Conservation (phyloP, 2,113 vertebrate species). For the Fukomys damarensis region DNA sequence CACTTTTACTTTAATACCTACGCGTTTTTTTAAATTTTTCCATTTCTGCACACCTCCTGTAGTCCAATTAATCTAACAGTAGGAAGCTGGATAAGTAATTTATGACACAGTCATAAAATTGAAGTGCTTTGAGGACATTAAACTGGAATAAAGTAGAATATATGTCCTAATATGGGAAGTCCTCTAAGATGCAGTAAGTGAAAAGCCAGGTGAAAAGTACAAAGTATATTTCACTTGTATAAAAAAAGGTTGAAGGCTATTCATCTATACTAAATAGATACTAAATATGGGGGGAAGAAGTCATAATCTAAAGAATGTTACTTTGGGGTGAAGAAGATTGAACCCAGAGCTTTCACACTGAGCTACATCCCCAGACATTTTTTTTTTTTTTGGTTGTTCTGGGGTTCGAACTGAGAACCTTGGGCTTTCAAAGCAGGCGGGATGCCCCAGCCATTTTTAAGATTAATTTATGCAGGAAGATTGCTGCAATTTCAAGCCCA, state of each 20-base stretch:
- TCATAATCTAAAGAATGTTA: constrained; percentile 27
- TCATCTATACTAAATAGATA: neutral
- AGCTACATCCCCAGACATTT: neutral
- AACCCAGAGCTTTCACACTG: neutral
- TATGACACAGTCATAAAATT: neutral
- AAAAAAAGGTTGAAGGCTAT: neutral
- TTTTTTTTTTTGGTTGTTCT: no score
- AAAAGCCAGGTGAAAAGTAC: neutral
- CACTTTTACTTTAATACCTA: neutral
- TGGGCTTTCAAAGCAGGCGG: no score
- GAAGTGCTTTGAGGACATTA: neutral
- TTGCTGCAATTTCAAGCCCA: neutral
- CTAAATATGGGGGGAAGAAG: neutral
- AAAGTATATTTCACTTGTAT: neutral
- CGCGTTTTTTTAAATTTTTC: neutral
- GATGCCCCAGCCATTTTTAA: neutral
- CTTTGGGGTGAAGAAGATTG: neutral
- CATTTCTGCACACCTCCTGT: neutral
- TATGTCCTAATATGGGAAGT: neutral
- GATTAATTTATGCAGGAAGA: neutral
- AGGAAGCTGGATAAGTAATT: neutral
- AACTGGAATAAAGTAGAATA: neutral
- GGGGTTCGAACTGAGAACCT: no score
- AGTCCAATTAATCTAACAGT: neutral
- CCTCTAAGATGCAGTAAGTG: neutral